Evolutionary conservation across 2,888 invertebrate genomes (phyloP).

Genomic region (Tenodera sinensis): DNA sequence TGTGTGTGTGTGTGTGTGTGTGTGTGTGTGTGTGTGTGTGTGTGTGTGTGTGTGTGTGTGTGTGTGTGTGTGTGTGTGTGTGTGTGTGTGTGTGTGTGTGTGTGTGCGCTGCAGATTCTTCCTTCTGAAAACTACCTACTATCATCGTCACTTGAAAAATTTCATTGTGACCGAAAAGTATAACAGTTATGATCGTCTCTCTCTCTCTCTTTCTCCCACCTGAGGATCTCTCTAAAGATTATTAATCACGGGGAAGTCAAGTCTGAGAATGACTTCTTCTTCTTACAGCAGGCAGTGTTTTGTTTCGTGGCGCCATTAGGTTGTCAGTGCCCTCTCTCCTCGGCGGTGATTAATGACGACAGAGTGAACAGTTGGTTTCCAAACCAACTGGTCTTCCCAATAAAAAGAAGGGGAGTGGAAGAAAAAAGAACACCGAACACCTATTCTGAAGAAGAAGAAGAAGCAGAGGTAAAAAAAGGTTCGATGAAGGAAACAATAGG

Average conservation of each 20-base stretch:
- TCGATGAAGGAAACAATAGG: not conserved
- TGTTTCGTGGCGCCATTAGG: slow-evolving; percentile 24
- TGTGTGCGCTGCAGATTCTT: too few relatives aligned
- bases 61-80: too few relatives aligned
- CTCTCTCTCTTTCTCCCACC: not conserved
- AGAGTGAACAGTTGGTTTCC: slow-evolving; percentile 20
- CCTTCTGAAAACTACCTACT: not conserved
- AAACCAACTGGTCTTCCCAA: slow-evolving; percentile 7
- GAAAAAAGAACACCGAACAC: slow-evolving; percentile 4
- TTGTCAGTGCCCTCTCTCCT: slow-evolving; percentile 17
- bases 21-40: too few relatives aligned
- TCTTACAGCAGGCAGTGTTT: slow-evolving; percentile 13
- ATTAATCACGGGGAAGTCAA: slow-evolving; percentile 5
- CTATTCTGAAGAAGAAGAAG: not conserved
- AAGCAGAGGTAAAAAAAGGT: too few relatives aligned
- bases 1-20: too few relatives aligned
- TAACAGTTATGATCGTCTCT: not conserved
- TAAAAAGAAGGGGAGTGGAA: not conserved
- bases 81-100: too few relatives aligned
- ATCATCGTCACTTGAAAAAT: not conserved
- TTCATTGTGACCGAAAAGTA: not conserved
- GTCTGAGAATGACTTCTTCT: slow-evolving; percentile 1
- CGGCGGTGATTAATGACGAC: slow-evolving; percentile 22
- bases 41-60: too few relatives aligned
- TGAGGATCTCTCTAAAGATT: not conserved